Evolutionary conservation across 1,140 invertebrate species (phyloP).

Genomic region (Homalodisca vitripennis): DNA sequence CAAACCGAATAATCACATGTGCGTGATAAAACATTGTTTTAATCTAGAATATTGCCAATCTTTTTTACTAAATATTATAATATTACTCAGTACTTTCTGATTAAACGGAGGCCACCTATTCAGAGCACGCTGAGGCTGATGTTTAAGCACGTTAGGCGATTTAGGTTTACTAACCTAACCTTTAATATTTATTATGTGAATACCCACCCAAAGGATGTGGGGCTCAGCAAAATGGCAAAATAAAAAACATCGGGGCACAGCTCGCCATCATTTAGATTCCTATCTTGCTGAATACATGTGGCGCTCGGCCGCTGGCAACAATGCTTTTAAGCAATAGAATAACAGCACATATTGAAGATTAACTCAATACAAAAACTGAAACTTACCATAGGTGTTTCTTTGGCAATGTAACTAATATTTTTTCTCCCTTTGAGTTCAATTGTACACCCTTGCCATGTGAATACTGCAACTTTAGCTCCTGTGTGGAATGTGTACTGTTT

Average conservation of each 20-base stretch:
- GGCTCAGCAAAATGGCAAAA: not conserved
- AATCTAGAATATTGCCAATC: too few species aligned
- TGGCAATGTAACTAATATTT: conserved; percentile 91
- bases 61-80: too few species aligned
- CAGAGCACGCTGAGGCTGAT: too few species aligned
- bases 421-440: conserved; percentile 82
- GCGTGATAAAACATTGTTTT: too few species aligned
- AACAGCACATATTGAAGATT: too few species aligned
- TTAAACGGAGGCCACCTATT: too few species aligned
- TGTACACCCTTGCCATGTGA: conserved; percentile 93
- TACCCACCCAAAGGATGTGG: not conserved
- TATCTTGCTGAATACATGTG: not conserved
- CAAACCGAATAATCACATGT: too few species aligned
- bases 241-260: not conserved
- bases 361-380: not conserved
- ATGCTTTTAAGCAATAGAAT: too few species aligned
- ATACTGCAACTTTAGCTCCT: conserved; percentile 94
- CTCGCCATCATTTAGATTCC: not conserved
- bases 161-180: too few species aligned
- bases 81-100: too few species aligned
- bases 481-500: conserved; percentile 88
- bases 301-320: not conserved
- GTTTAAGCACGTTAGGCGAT: too few species aligned
- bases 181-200: too few species aligned
- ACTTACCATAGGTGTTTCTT: conserved; percentile 90